Conservation (phyloP, 1,140 invertebrate genomes). For the Drosophila tani region DNA sequence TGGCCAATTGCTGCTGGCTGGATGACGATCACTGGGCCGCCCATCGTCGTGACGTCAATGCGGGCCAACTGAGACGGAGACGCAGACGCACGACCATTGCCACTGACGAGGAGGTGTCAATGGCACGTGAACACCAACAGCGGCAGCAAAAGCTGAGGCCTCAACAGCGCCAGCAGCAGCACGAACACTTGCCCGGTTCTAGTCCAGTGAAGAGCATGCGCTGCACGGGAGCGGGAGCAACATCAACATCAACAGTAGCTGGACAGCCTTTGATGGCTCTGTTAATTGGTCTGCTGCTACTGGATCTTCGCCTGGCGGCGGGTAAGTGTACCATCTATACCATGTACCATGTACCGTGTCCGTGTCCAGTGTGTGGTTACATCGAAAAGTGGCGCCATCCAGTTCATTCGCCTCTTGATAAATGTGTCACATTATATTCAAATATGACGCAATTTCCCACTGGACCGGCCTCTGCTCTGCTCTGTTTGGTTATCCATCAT, state of each 20-base stretch:
- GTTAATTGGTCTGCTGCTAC: slow-evolving; percentile 81
- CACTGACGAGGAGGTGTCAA: slow-evolving; percentile 76
- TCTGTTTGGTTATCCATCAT: slow-evolving; percentile 53
- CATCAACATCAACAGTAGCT: slow-evolving; percentile 28
- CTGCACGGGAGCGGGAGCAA: slow-evolving; percentile 42
- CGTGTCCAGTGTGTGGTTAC: slow-evolving; percentile 15
- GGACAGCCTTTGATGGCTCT: slow-evolving; percentile 74
- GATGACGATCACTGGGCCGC: slow-evolving; percentile 36
- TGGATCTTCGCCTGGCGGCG: slow-evolving; percentile 68
- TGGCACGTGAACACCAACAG: slow-evolving; percentile 69
- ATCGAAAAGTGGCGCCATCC: slow-evolving; percentile 25
- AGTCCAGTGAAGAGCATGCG: slow-evolving; percentile 58
- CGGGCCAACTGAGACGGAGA: slow-evolving; percentile 11
- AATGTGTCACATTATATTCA: slow-evolving; percentile 70
- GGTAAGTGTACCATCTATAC: slow-evolving; percentile 57
- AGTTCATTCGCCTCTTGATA: slow-evolving; percentile 41
- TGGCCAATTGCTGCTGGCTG: slow-evolving; percentile 61
- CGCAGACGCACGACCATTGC: slow-evolving; percentile 15
- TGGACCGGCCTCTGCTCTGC: slow-evolving; percentile 1
- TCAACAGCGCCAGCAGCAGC: slow-evolving; percentile 1
- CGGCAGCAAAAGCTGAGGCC: slow-evolving; percentile 6
- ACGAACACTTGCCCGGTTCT: slow-evolving; percentile 63
- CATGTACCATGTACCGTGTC: too few relatives aligned
- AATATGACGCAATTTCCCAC: slow-evolving; percentile 75
- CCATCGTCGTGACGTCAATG: slow-evolving; percentile 73